Base-by-base conservation (phyloP, 1,140 invertebrate species). In the Zaprionus ghesquierei region DNA sequence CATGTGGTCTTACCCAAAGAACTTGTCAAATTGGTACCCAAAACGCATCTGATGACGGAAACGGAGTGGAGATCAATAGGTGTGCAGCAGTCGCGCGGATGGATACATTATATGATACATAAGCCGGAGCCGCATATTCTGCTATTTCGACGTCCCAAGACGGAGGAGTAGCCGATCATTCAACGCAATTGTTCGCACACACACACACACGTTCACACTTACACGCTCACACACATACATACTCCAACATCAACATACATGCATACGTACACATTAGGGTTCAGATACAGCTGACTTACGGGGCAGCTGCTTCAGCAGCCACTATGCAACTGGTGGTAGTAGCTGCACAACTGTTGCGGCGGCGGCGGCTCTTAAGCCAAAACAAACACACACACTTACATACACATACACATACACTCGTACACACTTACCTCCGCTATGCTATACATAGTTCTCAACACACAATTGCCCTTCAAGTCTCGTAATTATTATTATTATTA, bases 51-150 rank as follows among this genome's bases (percentile, higher is more conserved):
- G 25, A 98, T 99, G 98, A 95, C 96, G 1, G 98, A 99, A 93
- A 95, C 95, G 0, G 98, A 99, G 93, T 99, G 98, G 98, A 93
- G 98, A 73, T 96, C 97, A 92, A 94, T 99, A 13, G 98, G 98
- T 8, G 97, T 99, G 9, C 97, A 99, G 90, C 98, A 99, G 91
- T 98, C 97, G 89, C 96, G 96, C 22, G 97, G 97, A 31, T 99
- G 98, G 98, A 94, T 98, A 5, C 98, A 99, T 93, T 99, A 98
- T 86, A 98, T 99, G 98, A 95, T 97, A 75, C 98, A 99, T 92
- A 95, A 95, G 58, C 98, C 98, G 89, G 98, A 95, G 82, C 95
- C 95, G 1, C 95, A 95, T 77, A 94, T 95, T 22, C 81, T 95
- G 51, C 91, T 95, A 27, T 95, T 95, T 90, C 92, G 94, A 69